Base-by-base conservation (phyloP, 2,797 vertebrate species). In the Sardinella longiceps region DNA sequence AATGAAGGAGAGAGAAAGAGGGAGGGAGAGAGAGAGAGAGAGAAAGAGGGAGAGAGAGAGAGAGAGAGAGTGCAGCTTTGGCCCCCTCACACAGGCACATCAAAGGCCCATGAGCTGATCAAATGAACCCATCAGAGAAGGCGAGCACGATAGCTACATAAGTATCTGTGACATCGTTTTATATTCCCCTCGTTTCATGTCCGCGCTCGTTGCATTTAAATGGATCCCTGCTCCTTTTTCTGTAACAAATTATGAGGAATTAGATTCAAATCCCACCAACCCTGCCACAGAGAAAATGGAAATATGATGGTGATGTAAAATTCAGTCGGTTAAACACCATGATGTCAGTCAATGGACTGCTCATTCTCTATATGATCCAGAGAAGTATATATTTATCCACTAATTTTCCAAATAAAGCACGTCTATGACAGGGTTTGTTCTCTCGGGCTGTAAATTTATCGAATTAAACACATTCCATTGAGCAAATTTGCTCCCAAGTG, bases 81-180 rank as follows among this genome's bases (percentile, higher is more conserved):
- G 92, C 87, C 30, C 0, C 87, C 89, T 94, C 92, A 95, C 93
- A 90, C 90, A 85, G 87, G 85, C 89, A 91, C 93, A 93, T 95
- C 94, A 95, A 95, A 95, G 90, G 82, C 23, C 82, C 82, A 87
- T 85, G 88, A 82, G 87, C 60, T 88, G 92, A 94, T 95, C 93
- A 95, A 95, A 94, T 88, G 45, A 20, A 37, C 70, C 77, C 60
- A 66, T 82, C 43, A 51, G 66, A 33, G 56, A 81, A 56, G 33
- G 77, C 60, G 33, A 82, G 56, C 33, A n/a, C 80, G 43, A 45
- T 58, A 15, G 43, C 37, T 37, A 63, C 46, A 11, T 82, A 84
- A 87, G 51, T 82, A 63, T 80, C 83, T 86, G 85, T 88, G 86
- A 88, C 85, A 80, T 84, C 92, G 81, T 82, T 83, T 84, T 56